Base-by-base conservation (phyloP, 1,140 invertebrate species). In the Drosophila guanche region DNA sequence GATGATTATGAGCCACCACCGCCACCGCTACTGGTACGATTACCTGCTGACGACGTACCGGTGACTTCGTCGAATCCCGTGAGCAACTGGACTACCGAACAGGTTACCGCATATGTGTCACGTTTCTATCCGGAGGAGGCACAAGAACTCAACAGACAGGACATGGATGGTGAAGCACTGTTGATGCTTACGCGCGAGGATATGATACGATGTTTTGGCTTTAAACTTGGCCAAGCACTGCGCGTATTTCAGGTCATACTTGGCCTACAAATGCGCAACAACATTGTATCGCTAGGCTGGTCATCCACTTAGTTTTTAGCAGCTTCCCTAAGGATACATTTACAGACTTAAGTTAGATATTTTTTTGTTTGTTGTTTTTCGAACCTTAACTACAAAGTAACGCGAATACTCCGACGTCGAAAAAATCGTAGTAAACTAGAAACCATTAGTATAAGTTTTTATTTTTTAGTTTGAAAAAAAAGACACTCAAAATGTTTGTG, bases 191-290 rank as follows among this genome's bases (percentile, higher is more conserved):
- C 75, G 27, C 90, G 90, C 10, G 55, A 72, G 5, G 90, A 91
- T 70, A 60, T 91, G 47, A 67, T 91, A 22, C 71, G 77, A 45
- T 66, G 84, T 4, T 79, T 91, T 5, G 76, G 81, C 2, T 52
- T 91, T 2, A 91, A 91, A 58, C 70, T 91, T 16, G 90, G 90
- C 1, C 85, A 77, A 63, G 78, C 90, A 8, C 51, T 91, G 53
- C 89, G 79, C 22, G 43, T 91, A 20, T 91, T 76, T 41, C 84
- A 77, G 40, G 53, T 88, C 20, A 74, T 91, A 23, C 48, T 89
- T 6, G 45, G 60, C 56, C 40, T 91, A 25, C 90, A 91, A 46
- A 74, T 45, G 3, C 25, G 65, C 22, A 41, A 20, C 29, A 74
- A 90, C 27, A 76, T 89, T 56, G 68, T 88, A 1, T 12, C 40